Base-by-base conservation (phyloP, 2,113 vertebrate genomes). In the Passerina amoena region DNA sequence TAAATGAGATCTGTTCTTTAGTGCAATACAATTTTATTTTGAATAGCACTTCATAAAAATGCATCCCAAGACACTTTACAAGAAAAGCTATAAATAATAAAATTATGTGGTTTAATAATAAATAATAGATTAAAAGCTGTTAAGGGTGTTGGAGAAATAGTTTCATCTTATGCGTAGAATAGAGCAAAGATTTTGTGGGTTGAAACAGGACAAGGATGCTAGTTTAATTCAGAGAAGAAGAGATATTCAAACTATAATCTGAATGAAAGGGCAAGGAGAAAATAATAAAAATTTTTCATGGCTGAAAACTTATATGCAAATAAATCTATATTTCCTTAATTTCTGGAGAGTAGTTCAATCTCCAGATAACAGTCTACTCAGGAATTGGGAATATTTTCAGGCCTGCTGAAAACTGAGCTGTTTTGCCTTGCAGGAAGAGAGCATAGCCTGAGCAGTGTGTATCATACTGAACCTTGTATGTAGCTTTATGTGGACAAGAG, bases 41-140 rank as follows among this genome's bases (percentile, higher is more conserved):
- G 66, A 85, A 85, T 83, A 88, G 54, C 47, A 63, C 81, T 90
- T 90, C 78, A 73, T 88, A 86, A 27, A 95, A 95, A 91, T 90
- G 22, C 47, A 54, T 91, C 87, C 70, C 94, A 77, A 90, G 84
- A 80, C 56, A 65, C 60, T 77, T 77, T 75, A 80, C 47, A 86
- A 80, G 70, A 81, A 94, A 92, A 93, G 40, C 23, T 88, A 95
- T 96, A 96, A 95, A 96, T 96, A 95, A 93, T 94, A 60, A 21
- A 96, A 83, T 93, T 94, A 83, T 86, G 40, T 78, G 48, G 76
- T 86, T 94, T 78, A 93, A 83, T 86, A 94, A 94, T 96, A 92
- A 94, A 96, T 94, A 93, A 90, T 95, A 96, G 85, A 94, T 96
- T 94, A 91, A 95, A 93, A 93, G 56, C 64, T 90, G 51, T 69